Evolutionary conservation across 2,888 invertebrate genomes (phyloP).

Genomic region (Scaptomyza reducta): DNA sequence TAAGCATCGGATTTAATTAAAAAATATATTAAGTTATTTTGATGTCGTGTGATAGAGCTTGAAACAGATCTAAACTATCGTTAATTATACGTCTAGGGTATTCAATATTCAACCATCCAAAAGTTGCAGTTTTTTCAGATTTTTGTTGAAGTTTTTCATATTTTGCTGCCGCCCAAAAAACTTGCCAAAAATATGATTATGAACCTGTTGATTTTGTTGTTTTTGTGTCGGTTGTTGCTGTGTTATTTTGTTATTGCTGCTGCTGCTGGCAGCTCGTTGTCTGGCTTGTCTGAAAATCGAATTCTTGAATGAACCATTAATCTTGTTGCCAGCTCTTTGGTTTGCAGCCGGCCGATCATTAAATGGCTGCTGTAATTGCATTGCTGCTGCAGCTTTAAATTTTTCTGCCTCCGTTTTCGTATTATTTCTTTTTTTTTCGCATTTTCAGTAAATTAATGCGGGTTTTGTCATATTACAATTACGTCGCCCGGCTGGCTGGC

Average conservation of each 20-base stretch:
- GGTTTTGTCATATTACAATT: conserved; percentile 77
- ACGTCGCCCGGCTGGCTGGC: conserved; percentile 63
- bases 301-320: conserved; percentile 81
- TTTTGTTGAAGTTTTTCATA: conserved; percentile 41
- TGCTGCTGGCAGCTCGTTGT: conserved; percentile 40
- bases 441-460: conserved; percentile 61
- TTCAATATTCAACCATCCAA: not conserved
- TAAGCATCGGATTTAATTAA: not conserved
- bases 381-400: conserved; percentile 38
- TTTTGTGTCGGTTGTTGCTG: conserved; percentile 12
- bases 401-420: conserved; percentile 46
- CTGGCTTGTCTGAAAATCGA: conserved; percentile 69
- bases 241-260: conserved; percentile 25
- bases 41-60: not conserved
- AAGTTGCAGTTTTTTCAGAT: conserved; percentile 17
- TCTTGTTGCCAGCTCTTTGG: conserved; percentile 70
- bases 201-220: conserved; percentile 65
- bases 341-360: conserved; percentile 62
- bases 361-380: conserved; percentile 77
- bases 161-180: conserved; percentile 52
- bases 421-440: conserved; percentile 25
- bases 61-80: not conserved
- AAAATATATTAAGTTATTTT: not conserved
- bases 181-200: conserved; percentile 61
- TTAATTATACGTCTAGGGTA: conserved; percentile 10